These are phyloP conservation scores for Zaprionus ornatus DNA, from an alignment of 1,140 invertebrate species.

Conservation along the genomic window DNA sequence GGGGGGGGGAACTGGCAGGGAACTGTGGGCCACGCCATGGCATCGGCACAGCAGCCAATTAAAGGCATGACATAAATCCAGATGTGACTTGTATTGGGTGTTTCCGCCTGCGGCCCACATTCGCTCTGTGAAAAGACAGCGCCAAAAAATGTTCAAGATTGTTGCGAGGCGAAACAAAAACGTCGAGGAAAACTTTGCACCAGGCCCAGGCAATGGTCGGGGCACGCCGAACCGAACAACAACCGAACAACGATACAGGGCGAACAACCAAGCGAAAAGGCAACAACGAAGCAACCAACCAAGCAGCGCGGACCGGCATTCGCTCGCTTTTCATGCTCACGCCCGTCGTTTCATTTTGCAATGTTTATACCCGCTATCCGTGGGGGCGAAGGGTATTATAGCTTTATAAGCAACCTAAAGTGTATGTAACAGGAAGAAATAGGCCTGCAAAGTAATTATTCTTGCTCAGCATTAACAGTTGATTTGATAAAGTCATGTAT, in stretches of 20 bases:
- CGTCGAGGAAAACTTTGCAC: slow-evolving; percentile 50
- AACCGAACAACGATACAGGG: slow-evolving; percentile 16
- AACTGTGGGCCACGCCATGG: slow-evolving; percentile 6
- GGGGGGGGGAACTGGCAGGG: background rate
- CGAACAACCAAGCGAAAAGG: slow-evolving; percentile 35
- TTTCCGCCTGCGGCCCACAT: slow-evolving; percentile 83
- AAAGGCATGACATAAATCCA: slow-evolving; percentile 84
- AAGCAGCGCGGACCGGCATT: slow-evolving; percentile 30
- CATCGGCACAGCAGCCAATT: slow-evolving; percentile 83
- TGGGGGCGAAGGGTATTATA: background rate
- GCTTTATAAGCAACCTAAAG: background rate
- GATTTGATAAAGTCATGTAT: background rate
- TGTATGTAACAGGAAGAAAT: background rate
- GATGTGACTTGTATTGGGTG: slow-evolving; percentile 84
- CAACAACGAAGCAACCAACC: slow-evolving; percentile 46
- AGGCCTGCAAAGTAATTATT: background rate
- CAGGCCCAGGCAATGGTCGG: slow-evolving; percentile 3
- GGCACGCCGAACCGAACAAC: slow-evolving; percentile 13
- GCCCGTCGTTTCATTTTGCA: slow-evolving; percentile 75
- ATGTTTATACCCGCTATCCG: slow-evolving; percentile 15
- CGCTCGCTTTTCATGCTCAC: slow-evolving; percentile 74
- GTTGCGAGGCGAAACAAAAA: slow-evolving; percentile 73
- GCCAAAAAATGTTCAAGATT: slow-evolving; percentile 78
- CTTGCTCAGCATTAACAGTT: background rate
- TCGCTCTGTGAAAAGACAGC: slow-evolving; percentile 62